A percentile compares a stretch with the other conserved stretches of the same genome.
These are phyloP conservation scores for Tor tambroides DNA, from an alignment of 2,113 vertebrate genomes.

Conservation along the genomic window DNA sequence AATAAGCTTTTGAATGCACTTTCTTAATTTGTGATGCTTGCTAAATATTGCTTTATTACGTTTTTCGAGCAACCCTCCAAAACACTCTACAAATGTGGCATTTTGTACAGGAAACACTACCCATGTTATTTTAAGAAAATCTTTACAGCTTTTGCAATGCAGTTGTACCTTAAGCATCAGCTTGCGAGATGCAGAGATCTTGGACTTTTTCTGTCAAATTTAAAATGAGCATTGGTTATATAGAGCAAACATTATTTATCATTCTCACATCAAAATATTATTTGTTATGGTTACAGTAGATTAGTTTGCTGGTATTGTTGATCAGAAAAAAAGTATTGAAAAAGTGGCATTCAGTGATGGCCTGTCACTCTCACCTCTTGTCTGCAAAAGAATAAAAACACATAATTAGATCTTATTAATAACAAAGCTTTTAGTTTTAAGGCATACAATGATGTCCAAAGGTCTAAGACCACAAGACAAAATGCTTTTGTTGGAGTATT, in stretches of 20 bases:
- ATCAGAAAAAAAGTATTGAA: neutral
- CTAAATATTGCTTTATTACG: neutral
- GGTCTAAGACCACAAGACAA: neutral
- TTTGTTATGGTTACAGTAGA: neutral
- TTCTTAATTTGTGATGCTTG: neutral
- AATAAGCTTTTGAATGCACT: neutral
- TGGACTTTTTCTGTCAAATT: slow-evolving; percentile 83
- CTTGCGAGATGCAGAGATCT: slow-evolving; percentile 96
- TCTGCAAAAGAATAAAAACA: slow-evolving; percentile 59
- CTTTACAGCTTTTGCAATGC: neutral
- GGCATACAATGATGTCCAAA: neutral
- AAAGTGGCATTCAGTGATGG: neutral
- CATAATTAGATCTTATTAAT: neutral
- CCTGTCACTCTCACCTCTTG: slow-evolving; percentile 70
- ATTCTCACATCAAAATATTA: neutral
- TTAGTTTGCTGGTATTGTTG: neutral
- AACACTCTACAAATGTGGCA: neutral
- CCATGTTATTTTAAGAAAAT: too few species aligned
- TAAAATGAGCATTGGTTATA: slow-evolving; percentile 11
- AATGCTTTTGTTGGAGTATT: neutral
- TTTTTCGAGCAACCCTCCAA: neutral
- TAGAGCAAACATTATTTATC: neutral
- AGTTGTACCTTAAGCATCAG: slow-evolving; percentile 87
- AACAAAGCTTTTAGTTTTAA: neutral
- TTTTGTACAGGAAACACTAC: neutral